Percentiles rank a stretch among this genome's conserved stretches.
Evolutionary conservation across 2,113 vertebrate species (phyloP).

Genomic region (Mugil cephalus): DNA sequence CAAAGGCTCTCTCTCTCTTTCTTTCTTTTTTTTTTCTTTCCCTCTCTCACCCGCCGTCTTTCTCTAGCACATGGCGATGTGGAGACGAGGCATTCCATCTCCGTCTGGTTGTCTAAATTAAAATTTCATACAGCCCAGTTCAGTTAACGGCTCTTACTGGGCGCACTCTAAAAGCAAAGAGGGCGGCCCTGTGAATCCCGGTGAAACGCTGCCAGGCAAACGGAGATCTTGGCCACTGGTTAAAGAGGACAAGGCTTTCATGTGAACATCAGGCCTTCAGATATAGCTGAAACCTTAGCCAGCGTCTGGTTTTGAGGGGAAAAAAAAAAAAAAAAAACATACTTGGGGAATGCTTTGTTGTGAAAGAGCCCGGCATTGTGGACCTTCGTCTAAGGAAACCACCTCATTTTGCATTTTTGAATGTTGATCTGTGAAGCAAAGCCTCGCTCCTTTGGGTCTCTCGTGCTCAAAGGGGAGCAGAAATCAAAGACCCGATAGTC

Average conservation of each 20-base stretch:
- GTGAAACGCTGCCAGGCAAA: conserved; percentile 58
- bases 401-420: conserved; percentile 46
- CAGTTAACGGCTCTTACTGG: conserved; percentile 67
- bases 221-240: conserved; percentile 53
- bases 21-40: conserved; percentile 25
- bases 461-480: conserved; percentile 23
- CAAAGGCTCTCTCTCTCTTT: conserved; percentile 52
- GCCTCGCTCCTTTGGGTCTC: conserved; percentile 10
- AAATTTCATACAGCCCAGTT: conserved; percentile 78
- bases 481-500: conserved; percentile 52
- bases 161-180: conserved; percentile 63
- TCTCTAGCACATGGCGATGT: conserved; percentile 54
- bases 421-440: conserved; percentile 55
- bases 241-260: conserved; percentile 63
- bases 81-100: conserved; percentile 64
- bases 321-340: conserved; percentile 22
- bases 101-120: conserved; percentile 74
- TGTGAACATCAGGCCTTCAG: conserved; percentile 58
- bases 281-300: conserved; percentile 53
- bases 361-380: conserved; percentile 41
- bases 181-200: conserved; percentile 54
- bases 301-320: conserved; percentile 34
- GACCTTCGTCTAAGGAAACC: conserved; percentile 42
- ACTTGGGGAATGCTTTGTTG: conserved; percentile 46
- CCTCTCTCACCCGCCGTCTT: conserved; percentile 6